Evolutionary conservation across 2,888 invertebrate species (phyloP), one percentile per base, ranked within the genome.

Genomic region (Athalia rosae): DNA sequence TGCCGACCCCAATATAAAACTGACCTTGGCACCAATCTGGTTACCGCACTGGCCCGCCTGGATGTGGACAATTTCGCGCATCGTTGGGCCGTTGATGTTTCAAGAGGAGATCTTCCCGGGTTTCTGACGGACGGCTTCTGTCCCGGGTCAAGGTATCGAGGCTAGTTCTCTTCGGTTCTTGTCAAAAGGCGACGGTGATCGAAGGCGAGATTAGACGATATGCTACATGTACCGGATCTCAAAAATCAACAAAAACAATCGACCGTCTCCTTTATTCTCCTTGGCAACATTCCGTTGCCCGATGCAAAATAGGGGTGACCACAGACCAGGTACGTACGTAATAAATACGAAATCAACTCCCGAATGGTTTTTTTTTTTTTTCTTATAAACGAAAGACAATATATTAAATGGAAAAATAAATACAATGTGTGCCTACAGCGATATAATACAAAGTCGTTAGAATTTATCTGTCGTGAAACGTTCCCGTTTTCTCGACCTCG

Each of bases 31-130:
- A 82, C 95, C 95, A 88, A 96, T 95, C 91, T 96, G 95, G 90
- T 97, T 97, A 81, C 97, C 97, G 90, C 97, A 97, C 90, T 97
- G 97, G 79, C 97, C 97, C 79, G 94, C 95, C 90, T 95, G 95
- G 85, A 95, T 93, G 86, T 95, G 95, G 79, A 95, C 94, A 86
- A 95, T 95, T 92, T 95, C 95, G 89, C 95, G 93, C 95, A 95
- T 95, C 86, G 56, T 71, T 43, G 15, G 13, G 58, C 71, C 7
- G 71, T 58, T 71, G n/a, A 58, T 4, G 13, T 13, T 47, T 45
- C 45, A 45, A 71, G 15, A 71, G 71, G 67, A 50, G 67, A 67
- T 67, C 50, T 53, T n/a, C 50, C 28, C 28, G 53, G 28, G 8
- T 71, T 56, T 50, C 71, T 58, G 8, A 58, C 58, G 56, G 45